Evolutionary conservation across 2,888 invertebrate genomes (phyloP).

Genomic region (Nowickia ferox): DNA sequence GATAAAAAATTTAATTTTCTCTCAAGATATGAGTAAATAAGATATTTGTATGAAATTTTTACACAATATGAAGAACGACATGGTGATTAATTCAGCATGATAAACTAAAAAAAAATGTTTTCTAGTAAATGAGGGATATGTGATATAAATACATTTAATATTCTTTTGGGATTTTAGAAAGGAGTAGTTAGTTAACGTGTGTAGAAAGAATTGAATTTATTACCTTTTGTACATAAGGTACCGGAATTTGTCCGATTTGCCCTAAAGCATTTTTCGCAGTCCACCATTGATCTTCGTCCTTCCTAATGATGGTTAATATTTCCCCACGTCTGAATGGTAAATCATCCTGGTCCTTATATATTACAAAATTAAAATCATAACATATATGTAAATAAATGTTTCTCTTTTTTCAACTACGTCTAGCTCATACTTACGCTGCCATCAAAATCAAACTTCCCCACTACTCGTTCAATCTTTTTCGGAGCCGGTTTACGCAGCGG

Average conservation of each 20-base stretch:
- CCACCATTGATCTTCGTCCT: conserved; percentile 99
- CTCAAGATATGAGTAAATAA: no score
- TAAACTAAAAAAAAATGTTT: no score
- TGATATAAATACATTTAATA: no score
- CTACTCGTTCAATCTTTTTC: conserved; percentile 90
- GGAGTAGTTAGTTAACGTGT: no score
- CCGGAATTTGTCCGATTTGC: conserved; percentile 96
- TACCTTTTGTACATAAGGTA: conserved; percentile 95
- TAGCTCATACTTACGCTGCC: conserved; percentile 88
- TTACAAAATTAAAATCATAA: background rate
- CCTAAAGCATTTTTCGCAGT: conserved; percentile 95
- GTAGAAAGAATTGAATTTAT: background rate
- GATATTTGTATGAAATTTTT: no score
- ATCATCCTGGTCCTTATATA: conserved; percentile 93
- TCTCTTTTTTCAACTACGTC: no score
- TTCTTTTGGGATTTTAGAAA: no score
- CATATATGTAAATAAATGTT: conserved; percentile 1
- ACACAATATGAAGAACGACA: no score
- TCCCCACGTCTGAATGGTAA: conserved; percentile 97
- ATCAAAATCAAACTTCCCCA: conserved; percentile 97
- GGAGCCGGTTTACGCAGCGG: conserved; percentile 93
- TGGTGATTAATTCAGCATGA: no score
- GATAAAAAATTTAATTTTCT: no score
- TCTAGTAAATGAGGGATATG: no score
- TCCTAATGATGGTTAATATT: conserved; percentile 93